Evolutionary conservation across 2,888 invertebrate genomes (phyloP), one percentile per base, ranked within the genome.

Genomic region (Celastrina argiolus): DNA sequence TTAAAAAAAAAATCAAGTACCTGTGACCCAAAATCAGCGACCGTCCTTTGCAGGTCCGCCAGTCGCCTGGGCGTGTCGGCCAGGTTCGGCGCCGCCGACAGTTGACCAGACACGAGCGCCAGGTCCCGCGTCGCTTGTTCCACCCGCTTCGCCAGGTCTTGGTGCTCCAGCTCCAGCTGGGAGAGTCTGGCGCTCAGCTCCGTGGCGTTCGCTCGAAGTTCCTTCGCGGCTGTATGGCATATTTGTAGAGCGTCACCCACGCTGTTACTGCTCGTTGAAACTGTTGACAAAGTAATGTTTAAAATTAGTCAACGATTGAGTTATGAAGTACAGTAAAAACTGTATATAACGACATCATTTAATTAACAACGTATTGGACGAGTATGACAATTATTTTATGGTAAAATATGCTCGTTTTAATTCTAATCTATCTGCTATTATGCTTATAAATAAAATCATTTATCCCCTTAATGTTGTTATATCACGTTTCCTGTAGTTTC

Each of bases 231-330:
- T 12, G 95, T 93, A 79, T 95, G 95, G 81, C 94, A 95, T 76
- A 93, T 91, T 82, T 95, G 95, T 64, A 95, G 81, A 1, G 93
- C 94, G 78, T 95, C 95, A 64, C 94, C 94, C 72, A 95, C 93
- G 68, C 93, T 93, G 80, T 93, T 93, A 81, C 93, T 95, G 77
- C 94, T 94, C 69, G 94, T 94, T 83, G 93, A 86, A 77, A 95
- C 94, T 93, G 83, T 73, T 76, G 73, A 77, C 75, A 76, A 76
- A 28, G 18, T 16, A 63, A 66, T 65, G n/a, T n/a, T n/a, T n/a
- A n/a, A n/a, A n/a, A n/a, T n/a, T n/a, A n/a, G n/a, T n/a, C n/a
- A n/a, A n/a, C n/a, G n/a, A n/a, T n/a, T n/a, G n/a, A n/a, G n/a
- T n/a, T n/a, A n/a, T n/a, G n/a, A n/a, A n/a, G n/a, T n/a, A n/a